These are phyloP conservation scores for Platygyra sinensis DNA, from an alignment of 64 coral and sea anemone species.

Conservation along the genomic window DNA sequence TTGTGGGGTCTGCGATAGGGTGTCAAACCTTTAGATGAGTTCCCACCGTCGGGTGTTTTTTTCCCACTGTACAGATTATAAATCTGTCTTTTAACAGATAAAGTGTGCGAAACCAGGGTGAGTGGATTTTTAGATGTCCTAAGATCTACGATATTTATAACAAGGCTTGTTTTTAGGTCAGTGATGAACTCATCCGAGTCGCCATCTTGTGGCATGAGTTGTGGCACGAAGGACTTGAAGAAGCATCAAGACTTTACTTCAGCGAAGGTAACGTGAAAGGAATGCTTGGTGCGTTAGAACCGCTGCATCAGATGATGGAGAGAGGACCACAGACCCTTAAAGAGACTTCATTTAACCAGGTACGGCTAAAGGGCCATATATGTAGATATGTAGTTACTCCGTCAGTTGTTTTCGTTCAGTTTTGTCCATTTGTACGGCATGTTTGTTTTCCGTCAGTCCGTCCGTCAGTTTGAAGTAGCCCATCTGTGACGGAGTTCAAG, in stretches of 20 bases:
- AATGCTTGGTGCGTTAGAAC: slow-evolving; percentile 92
- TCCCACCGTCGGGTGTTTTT: too few relatives aligned
- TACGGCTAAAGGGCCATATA: background rate
- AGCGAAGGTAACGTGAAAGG: slow-evolving; percentile 98
- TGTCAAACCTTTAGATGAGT: too few relatives aligned
- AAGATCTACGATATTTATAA: too few relatives aligned
- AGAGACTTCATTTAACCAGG: slow-evolving; percentile 98
- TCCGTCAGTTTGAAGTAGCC: background rate
- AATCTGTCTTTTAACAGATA: too few relatives aligned
- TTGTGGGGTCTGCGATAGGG: too few relatives aligned
- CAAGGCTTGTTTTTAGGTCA: slow-evolving; percentile 61
- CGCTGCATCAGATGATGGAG: slow-evolving; percentile 96
- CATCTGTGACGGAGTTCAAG: too few relatives aligned
- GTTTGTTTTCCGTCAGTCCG: background rate
- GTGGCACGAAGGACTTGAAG: slow-evolving; percentile 96
- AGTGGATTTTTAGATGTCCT: too few relatives aligned
- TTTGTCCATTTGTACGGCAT: background rate
- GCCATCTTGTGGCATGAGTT: slow-evolving; percentile 98
- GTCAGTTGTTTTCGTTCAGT: too few relatives aligned
- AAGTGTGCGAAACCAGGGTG: too few relatives aligned
- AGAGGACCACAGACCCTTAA: slow-evolving; percentile 94
- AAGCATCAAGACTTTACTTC: slow-evolving; percentile 94
- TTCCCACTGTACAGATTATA: too few relatives aligned
- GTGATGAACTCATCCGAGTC: slow-evolving; percentile 95
- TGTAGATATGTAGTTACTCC: background rate